phyloP scores from a whole-genome alignment of 2,113 vertebrate genomes.

The Dicerorhinus sumatrensis region DNA sequence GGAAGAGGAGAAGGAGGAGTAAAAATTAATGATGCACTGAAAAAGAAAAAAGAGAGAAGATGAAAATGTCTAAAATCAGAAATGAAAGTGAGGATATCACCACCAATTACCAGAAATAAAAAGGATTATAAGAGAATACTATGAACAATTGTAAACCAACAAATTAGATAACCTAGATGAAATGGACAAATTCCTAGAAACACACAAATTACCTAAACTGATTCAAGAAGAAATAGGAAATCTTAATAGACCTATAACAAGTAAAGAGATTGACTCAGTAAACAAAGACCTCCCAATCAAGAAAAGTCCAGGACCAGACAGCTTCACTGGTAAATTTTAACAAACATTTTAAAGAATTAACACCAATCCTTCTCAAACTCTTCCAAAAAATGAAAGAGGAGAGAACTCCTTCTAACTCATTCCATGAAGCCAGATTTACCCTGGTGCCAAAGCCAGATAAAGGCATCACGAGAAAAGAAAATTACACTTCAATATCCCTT shows the following conservation, averaged over 20 bases:
- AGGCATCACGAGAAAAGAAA: background rate
- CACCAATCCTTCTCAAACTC: background rate
- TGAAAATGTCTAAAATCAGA: background rate
- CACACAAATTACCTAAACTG: background rate
- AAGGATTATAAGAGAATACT: background rate
- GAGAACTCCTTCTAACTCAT: background rate
- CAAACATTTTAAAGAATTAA: background rate
- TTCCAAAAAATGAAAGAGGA: background rate
- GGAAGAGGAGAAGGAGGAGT: background rate
- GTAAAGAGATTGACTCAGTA: background rate
- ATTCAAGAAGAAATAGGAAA: background rate
- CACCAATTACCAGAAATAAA: background rate
- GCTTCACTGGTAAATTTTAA: background rate
- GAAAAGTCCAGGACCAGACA: background rate
- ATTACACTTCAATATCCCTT: background rate
- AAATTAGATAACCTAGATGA: background rate
- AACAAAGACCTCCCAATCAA: background rate
- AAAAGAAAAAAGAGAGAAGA: background rate
- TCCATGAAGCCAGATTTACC: background rate
- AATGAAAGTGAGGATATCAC: background rate
- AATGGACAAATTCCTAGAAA: background rate
- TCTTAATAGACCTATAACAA: background rate
- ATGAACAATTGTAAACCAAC: background rate
- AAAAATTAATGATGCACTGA: background rate
- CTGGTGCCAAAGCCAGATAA: background rate